phyloP scores from a whole-genome alignment of 2,888 invertebrate species.

The Tineola bisselliella region DNA sequence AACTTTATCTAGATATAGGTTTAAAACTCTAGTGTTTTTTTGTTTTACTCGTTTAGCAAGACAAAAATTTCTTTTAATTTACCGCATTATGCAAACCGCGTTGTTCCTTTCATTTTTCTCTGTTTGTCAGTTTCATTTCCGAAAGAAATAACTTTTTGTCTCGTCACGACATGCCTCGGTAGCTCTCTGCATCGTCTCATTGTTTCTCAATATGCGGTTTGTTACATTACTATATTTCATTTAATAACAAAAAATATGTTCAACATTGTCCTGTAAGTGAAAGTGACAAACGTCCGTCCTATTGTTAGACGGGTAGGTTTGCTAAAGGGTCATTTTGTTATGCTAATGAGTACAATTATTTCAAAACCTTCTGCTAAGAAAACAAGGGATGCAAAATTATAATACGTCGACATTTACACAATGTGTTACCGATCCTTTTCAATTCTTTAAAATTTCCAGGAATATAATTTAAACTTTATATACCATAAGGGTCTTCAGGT shows the following conservation, averaged over 20 bases:
- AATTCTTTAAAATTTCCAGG: neutral
- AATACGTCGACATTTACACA: constrained; percentile 4
- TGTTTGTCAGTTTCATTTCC: constrained; percentile 53
- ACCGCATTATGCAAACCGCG: constrained; percentile 52
- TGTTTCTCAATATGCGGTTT: constrained; percentile 51
- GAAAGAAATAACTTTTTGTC: constrained; percentile 56
- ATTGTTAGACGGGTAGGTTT: constrained; percentile 24
- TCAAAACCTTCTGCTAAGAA: constrained; percentile 8
- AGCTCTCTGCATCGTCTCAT: constrained; percentile 41
- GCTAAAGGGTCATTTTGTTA: constrained; percentile 56
- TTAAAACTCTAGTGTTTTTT: neutral
- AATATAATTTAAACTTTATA: neutral
- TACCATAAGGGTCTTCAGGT: neutral
- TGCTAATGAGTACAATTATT: constrained; percentile 45
- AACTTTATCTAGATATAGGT: neutral
- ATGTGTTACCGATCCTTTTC: neutral
- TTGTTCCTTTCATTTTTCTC: constrained; percentile 50
- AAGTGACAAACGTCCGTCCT: constrained; percentile 34
- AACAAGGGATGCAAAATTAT: constrained; percentile 1
- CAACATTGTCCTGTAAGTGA: constrained; percentile 34
- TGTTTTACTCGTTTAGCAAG: constrained; percentile 36
- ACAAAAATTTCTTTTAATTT: constrained; percentile 55
- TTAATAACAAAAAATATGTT: constrained; percentile 5
- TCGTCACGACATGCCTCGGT: constrained; percentile 47
- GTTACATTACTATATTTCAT: constrained; percentile 39